Conservation (phyloP, 1,140 invertebrate species). For the Lepidurus packardi region DNA sequence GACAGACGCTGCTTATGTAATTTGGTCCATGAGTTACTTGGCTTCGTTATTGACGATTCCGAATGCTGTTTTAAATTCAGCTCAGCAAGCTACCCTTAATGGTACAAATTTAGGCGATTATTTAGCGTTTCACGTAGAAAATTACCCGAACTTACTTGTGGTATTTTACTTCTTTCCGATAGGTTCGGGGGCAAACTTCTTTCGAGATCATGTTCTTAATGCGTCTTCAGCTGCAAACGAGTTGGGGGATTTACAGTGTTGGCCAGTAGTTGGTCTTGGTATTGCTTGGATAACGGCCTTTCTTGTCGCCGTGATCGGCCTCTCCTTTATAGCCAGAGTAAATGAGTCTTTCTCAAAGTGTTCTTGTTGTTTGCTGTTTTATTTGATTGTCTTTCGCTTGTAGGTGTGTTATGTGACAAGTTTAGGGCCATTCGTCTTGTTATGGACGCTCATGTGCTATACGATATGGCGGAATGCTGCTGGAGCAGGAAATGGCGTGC, state of each 20-base stretch:
- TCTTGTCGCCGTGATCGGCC: not conserved
- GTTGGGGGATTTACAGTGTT: not conserved
- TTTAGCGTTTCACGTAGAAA: too few relatives aligned
- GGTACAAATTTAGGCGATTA: too few relatives aligned
- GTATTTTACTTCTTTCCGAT: not conserved
- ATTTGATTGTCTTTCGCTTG: not conserved
- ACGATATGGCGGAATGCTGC: not conserved
- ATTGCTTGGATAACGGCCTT: not conserved
- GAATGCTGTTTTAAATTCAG: too few relatives aligned
- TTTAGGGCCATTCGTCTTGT: not conserved
- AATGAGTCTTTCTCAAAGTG: conserved; percentile 4
- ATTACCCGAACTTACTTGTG: too few relatives aligned
- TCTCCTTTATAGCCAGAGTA: not conserved
- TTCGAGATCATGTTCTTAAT: conserved; percentile 2
- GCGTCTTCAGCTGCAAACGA: conserved; percentile 3
- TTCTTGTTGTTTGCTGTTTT: not conserved
- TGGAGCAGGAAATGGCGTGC: not conserved
- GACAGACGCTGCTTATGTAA: too few relatives aligned
- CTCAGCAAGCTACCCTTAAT: too few relatives aligned
- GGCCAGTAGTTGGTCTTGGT: conserved; percentile 9
- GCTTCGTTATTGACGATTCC: too few relatives aligned
- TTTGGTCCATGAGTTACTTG: too few relatives aligned
- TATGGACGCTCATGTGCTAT: not conserved
- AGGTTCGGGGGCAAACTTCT: not conserved
- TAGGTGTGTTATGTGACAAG: conserved; percentile 15